Base-by-base conservation (phyloP, 1,140 invertebrate genomes). In the Atta colombica region DNA sequence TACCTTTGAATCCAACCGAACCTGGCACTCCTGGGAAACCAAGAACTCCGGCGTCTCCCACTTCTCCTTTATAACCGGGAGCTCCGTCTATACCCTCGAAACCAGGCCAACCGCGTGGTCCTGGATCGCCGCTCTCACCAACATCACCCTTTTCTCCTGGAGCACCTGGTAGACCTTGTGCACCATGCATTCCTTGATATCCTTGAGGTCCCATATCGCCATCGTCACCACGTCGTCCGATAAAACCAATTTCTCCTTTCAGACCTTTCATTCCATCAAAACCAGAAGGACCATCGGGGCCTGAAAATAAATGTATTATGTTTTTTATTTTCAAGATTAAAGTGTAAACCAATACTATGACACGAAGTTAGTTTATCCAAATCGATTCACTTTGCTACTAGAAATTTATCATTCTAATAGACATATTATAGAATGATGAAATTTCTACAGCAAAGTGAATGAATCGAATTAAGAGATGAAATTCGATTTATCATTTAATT, bases 11-110 rank as follows among this genome's bases (percentile, higher is more conserved):
- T 35, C 96, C 96, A 0, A 69, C 35, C 2, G 93, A 86, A 28
- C 97, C 97, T 10, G 91, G 82, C 6, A 91, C 86, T 77, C 97
- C 97, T 2, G 92, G 86, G n/a, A 94, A 80, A 58, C 97, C 97
- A 16, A 94, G 92, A 12, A 92, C 60, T 53, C 96, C 96, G 28
- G 58, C 49, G 2, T 95, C 93, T 69, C 97, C 97, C 63, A 89
- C 91, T 87, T 96, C 94, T 60, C 97, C 97, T 93, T 96, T 96
- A 1, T 87, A 16, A 8, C 97, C 97, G 0, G 5, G 0, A 2
- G 66, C n/a, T 35, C 95, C 95, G n/a, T 92, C 85, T 25, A 89
- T 25, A n/a, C 97, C 97, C 2, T 93, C 89, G 1, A 61, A 16
- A 21, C 95, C 95, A 51, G 91, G 89, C 84, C 90, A 94, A 7